Percentiles rank a stretch among this genome's conserved stretches.
Conservation (phyloP, 2,797 vertebrate species). For the Lagocephalus sceleratus region DNA sequence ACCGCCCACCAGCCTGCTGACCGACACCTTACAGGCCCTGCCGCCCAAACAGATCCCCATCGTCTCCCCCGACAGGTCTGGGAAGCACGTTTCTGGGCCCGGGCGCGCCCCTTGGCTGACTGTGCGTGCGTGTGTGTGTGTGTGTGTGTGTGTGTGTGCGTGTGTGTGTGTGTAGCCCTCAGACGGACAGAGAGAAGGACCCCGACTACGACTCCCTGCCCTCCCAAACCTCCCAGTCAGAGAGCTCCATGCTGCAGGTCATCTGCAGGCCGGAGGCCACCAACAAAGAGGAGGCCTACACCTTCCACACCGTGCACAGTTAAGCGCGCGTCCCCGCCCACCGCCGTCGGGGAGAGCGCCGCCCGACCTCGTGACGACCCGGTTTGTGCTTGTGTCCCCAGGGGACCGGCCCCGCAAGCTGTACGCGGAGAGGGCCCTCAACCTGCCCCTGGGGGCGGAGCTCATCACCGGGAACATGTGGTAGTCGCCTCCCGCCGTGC, state of each 20-base stretch:
- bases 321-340: too few species aligned
- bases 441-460: constrained; percentile 81
- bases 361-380: too few species aligned
- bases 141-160: too few species aligned
- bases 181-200: constrained; percentile 81
- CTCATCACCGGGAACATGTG: constrained; percentile 84
- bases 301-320: constrained; percentile 83
- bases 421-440: constrained; percentile 82
- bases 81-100: too few species aligned
- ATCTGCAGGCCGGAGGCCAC: constrained; percentile 94
- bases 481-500: constrained; percentile 44
- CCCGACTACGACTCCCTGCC: constrained; percentile 82
- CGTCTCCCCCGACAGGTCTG: constrained; percentile 81
- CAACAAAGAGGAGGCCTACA: constrained; percentile 81
- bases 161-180: constrained; percentile 66
- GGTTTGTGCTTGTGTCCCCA: constrained; percentile 38
- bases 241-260: constrained; percentile 95
- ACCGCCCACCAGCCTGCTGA: constrained; percentile 75
- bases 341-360: too few species aligned
- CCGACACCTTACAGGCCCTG: constrained; percentile 59
- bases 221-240: constrained; percentile 90
- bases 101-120: too few species aligned
- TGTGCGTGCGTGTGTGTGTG: too few species aligned
- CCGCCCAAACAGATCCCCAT: constrained; percentile 74
- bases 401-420: constrained; percentile 81